Evolutionary conservation across 1,140 invertebrate genomes (phyloP).

Genomic region (Campoletis sonorensis): DNA sequence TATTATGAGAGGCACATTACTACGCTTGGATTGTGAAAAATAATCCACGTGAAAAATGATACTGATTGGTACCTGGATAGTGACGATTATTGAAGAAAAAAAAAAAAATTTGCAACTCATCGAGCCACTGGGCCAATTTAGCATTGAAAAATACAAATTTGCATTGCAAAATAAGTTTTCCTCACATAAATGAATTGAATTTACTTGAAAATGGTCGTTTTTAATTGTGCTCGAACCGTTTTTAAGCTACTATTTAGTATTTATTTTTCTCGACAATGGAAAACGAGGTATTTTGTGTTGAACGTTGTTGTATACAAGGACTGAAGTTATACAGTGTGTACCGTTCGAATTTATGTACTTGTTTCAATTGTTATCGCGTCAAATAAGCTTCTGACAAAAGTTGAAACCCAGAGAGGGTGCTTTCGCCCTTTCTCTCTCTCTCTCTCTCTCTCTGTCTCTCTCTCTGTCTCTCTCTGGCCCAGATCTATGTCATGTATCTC

Average conservation of each 20-base stretch:
- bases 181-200: no score
- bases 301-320: not conserved
- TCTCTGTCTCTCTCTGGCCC: not conserved
- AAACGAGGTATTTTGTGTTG: not conserved
- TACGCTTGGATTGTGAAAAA: not conserved
- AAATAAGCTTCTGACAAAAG: not conserved
- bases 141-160: no score
- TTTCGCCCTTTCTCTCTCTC: not conserved
- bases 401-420: not conserved
- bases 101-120: no score
- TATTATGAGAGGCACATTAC: not conserved
- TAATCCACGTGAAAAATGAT: not conserved
- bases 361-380: not conserved
- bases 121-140: no score
- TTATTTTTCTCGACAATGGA: not conserved
- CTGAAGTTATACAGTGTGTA: not conserved
- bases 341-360: not conserved
- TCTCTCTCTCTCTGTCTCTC: not conserved
- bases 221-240: no score
- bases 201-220: no score
- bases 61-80: no score
- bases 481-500: not conserved
- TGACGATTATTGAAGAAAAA: no score
- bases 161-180: no score
- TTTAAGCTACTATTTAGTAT: no score